Percentiles rank a stretch among this genome's conserved stretches.
These are phyloP conservation scores for Therioaphis trifolii DNA, from an alignment of 2,888 invertebrate genomes.

Conservation along the genomic window DNA sequence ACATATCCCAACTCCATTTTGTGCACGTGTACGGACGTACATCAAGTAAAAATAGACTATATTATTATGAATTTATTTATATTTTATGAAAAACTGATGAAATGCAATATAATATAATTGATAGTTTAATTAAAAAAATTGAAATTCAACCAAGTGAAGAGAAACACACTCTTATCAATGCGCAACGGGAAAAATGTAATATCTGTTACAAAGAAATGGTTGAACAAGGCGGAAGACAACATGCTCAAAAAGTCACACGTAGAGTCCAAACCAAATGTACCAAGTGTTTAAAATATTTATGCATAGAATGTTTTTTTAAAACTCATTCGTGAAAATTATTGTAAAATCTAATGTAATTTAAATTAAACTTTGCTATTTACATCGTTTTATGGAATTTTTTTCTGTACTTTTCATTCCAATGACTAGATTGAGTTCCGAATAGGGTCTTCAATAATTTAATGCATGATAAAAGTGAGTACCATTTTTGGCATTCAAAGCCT, in stretches of 20 bases:
- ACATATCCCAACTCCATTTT: too few relatives aligned
- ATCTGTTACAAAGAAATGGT: conserved; percentile 9
- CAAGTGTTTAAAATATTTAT: conserved; percentile 14
- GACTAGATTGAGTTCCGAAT: not conserved
- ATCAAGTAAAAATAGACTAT: too few relatives aligned
- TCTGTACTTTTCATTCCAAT: too few relatives aligned
- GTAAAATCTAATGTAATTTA: not conserved
- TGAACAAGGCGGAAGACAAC: conserved; percentile 63
- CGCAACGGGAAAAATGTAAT: conserved; percentile 16
- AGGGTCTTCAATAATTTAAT: not conserved
- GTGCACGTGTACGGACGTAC: too few relatives aligned
- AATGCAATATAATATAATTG: too few relatives aligned
- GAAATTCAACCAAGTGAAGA: too few relatives aligned
- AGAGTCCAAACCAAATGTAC: conserved; percentile 12
- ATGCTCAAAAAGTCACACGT: conserved; percentile 16
- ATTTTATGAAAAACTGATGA: too few relatives aligned
- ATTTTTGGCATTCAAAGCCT: too few relatives aligned
- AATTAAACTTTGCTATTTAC: not conserved
- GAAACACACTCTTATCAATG: conserved; percentile 30
- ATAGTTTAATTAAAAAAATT: too few relatives aligned
- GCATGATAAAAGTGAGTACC: not conserved
- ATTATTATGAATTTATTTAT: too few relatives aligned
- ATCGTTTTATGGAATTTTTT: not conserved
- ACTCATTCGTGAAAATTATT: not conserved
- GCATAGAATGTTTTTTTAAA: conserved; percentile 12